Evolutionary conservation across 2,797 vertebrate genomes (phyloP).

Genomic region (Brotula barbata): DNA sequence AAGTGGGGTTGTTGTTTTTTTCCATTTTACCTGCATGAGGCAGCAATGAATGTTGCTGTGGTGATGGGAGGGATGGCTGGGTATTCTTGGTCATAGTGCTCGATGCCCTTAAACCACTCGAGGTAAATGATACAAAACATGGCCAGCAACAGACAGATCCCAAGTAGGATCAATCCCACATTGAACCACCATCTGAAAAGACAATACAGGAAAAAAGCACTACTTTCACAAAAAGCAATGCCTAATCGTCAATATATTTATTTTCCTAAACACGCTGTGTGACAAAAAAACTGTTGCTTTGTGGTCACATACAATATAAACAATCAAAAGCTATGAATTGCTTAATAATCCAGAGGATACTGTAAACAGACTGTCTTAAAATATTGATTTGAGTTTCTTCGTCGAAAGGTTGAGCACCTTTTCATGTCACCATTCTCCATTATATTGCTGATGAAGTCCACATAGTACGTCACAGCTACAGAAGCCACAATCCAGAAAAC

Average conservation of each 20-base stretch:
- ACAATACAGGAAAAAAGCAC: background rate
- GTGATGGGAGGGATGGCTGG: constrained; percentile 88
- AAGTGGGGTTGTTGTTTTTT: background rate
- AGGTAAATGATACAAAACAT: constrained; percentile 92
- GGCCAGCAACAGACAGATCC: constrained; percentile 82
- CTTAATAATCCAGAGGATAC: too few relatives aligned
- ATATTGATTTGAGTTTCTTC: too few relatives aligned
- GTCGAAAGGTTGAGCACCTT: constrained; percentile 76
- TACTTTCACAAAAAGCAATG: too few relatives aligned
- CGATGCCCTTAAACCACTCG: constrained; percentile 90
- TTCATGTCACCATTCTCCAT: constrained; percentile 83
- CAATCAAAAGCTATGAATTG: too few relatives aligned
- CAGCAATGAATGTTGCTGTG: constrained; percentile 88
- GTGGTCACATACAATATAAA: too few relatives aligned
- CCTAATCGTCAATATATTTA: too few relatives aligned
- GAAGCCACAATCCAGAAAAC: constrained; percentile 94
- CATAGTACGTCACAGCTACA: constrained; percentile 87
- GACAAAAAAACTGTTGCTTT: too few relatives aligned
- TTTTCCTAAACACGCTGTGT: too few relatives aligned
- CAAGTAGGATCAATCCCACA: constrained; percentile 79
- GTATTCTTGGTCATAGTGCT: constrained; percentile 87
- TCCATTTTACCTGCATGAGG: constrained; percentile 87
- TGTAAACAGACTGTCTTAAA: too few relatives aligned
- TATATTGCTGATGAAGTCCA: constrained; percentile 86
- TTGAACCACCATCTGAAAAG: constrained; percentile 89